Percentiles rank a stretch among this genome's conserved stretches.
Evolutionary conservation across 2,113 vertebrate genomes (phyloP).

Genomic region (Leptocoma aspasia): DNA sequence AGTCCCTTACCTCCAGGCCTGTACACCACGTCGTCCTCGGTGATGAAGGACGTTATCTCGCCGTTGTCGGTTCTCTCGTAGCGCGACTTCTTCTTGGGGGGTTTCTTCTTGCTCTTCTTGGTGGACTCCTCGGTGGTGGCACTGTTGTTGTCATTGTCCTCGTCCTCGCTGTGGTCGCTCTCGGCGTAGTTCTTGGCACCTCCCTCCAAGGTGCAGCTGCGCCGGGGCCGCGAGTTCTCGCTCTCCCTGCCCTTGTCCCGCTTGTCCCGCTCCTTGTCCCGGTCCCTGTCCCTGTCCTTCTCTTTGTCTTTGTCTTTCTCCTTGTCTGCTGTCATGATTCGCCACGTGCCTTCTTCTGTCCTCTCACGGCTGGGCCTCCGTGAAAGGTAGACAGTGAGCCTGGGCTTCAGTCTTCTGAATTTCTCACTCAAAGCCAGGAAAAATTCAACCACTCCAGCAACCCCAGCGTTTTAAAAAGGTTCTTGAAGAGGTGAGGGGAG

Average conservation of each 20-base stretch:
- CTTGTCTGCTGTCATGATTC: slow-evolving; percentile 99
- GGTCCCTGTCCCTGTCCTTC: slow-evolving; percentile 81
- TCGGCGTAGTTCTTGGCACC: slow-evolving; percentile 97
- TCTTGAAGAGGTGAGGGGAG: slow-evolving; percentile 61
- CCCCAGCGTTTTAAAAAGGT: slow-evolving; percentile 91
- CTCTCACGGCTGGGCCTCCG: slow-evolving; percentile 99
- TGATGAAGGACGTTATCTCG: slow-evolving; percentile 95
- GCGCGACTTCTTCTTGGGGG: slow-evolving; percentile 95
- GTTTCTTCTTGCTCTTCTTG: slow-evolving; percentile 95
- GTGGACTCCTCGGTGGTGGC: slow-evolving; percentile 87
- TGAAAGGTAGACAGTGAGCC: slow-evolving; percentile 99
- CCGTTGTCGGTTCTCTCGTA: slow-evolving; percentile 94
- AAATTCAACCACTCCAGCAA: slow-evolving; percentile 98
- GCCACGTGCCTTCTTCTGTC: slow-evolving; percentile 99
- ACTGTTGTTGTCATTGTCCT: slow-evolving; percentile 92
- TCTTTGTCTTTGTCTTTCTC: slow-evolving; percentile 90
- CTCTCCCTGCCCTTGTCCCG: slow-evolving; percentile 83
- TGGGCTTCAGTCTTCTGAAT: slow-evolving; percentile 99
- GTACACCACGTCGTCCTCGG: slow-evolving; percentile 94
- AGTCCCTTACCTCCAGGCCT: slow-evolving; percentile 94
- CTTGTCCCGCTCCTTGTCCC: slow-evolving; percentile 88
- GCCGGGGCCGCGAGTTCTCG: slow-evolving; percentile 88
- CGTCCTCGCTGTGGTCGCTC: slow-evolving; percentile 97
- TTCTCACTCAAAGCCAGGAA: slow-evolving; percentile 99
- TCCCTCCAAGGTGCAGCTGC: slow-evolving; percentile 95